Base-by-base conservation (phyloP, 2,888 invertebrate species). In the Dorcus hopei region DNA sequence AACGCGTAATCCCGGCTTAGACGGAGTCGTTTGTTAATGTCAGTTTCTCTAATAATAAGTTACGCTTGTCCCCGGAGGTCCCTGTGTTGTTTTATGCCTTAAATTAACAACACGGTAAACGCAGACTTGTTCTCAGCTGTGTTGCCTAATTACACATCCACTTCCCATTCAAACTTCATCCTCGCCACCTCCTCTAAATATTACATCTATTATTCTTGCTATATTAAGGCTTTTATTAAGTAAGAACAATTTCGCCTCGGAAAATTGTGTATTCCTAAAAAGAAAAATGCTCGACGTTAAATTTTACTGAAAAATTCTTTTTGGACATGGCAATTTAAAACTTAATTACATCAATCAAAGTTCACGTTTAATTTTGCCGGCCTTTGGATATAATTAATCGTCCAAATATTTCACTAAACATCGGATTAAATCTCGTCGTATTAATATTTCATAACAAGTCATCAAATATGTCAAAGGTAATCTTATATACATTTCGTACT, bases 91-190 rank as follows among this genome's bases (percentile, higher is more conserved):
- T 65, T 57, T 58, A 59, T 60, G 54, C 52, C 64, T 58, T 52
- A 61, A 62, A 65, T 64, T 64, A 65, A 62, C 60, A 63, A 58
- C 62, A 59, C 59, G 52, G 58, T 64, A 65, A 63, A 64, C 52
- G 61, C 54, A 56, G 61, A 40, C 54, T 55, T 57, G 60, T 50
- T 52, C 57, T 54, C 61, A 53, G 59, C 59, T 62, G 59, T 56
- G 54, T 54, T 52, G 43, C 47, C 58, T 63, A 63, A 63, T 63
- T 63, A 61, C 49, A 49, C 43, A 43, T 54, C 49, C 43, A n/a
- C 54, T 45, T 53, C 19, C 47, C 45, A 38, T 45, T 19, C 33
- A 55, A 39, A 41, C 49, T 55, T 49, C n/a, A 38, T 40, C 42
- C 19, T 41, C 38, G 49, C 11, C 54, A 42, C 39, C 19, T 16